Base-by-base conservation (phyloP, 2,797 vertebrate genomes). In the Enteromius radiatus region DNA sequence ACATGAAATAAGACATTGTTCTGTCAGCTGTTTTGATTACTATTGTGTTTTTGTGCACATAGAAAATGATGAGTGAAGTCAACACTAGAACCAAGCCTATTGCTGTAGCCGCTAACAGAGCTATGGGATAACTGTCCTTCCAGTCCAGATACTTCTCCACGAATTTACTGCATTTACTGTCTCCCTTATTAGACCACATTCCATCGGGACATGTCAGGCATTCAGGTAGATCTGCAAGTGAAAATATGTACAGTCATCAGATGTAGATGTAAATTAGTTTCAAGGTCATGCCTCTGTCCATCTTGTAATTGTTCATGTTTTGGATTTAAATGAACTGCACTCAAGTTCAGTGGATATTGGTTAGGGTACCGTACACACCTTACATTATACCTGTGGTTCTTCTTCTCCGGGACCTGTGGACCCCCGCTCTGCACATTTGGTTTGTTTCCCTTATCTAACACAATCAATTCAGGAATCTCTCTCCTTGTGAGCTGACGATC, bases 51-150 rank as follows among this genome's bases (percentile, higher is more conserved):
- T 82, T 83, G 84, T 92, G 49, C 56, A 87, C 67, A 38, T 86
- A 8, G 77, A 92, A 93, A n/a, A 92, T 56, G 43, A 90, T 33
- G 0, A 89, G 68, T 8, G 36, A 86, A 2, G 77, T 56, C 2
- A 93, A 26, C 84, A 94, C 73, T 7, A 93, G 67, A 21, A 91
- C 4, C 47, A 90, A 31, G 1, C 92, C 93, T 41, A 92, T 81
- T 3, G 1, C 84, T 23, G 90, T 67, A 1, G 91, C 90, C 2
- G 76, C 71, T 47, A 89, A 1, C 38, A 94, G 84, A 31, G 69
- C 76, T 59, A 94, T 92, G 28, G 93, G 88, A 83, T 91, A 86
- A 41, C 87, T 33, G 0, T 85, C 73, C 0, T 9, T 77, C 93
- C 93, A 95, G 1, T 23, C 15, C 28, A 93, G 75, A 88, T 75